Evolutionary conservation across 2,888 invertebrate genomes (phyloP).

Genomic region (Drosophila falleni): DNA sequence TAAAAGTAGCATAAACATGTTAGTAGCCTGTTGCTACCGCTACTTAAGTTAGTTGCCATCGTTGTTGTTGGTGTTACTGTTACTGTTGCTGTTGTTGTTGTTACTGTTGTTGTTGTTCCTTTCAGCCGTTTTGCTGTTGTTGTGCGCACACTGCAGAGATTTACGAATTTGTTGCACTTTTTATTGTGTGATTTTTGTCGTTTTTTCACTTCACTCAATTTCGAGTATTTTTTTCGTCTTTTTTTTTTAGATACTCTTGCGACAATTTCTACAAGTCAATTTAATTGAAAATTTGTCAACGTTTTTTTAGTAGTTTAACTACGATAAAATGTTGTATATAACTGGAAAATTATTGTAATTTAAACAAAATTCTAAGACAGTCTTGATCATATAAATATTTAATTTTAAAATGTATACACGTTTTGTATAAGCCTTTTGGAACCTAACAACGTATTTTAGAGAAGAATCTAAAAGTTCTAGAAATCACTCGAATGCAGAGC

Average conservation of each 20-base stretch:
- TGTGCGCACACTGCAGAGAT: conserved; percentile 23
- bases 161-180: conserved; percentile 71
- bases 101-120: conserved; percentile 1
- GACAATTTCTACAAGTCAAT: neutral
- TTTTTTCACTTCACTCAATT: neutral
- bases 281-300: neutral
- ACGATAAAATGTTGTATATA: no score
- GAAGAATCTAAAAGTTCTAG: neutral
- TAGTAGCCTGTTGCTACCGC: conserved; percentile 80
- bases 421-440: no score
- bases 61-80: conserved; percentile 17
- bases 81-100: neutral
- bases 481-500: conserved; percentile 26
- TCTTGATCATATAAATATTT: no score
- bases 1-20: conserved; percentile 81
- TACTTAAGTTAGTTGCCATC: conserved; percentile 73
- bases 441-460: neutral
- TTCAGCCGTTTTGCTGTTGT: conserved; percentile 2
- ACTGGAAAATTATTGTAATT: no score
- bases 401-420: no score
- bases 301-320: no score
- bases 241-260: neutral
- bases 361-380: no score
- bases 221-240: neutral
- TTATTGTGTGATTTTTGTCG: conserved; percentile 49